Base-by-base conservation (phyloP, 2,113 vertebrate genomes). In the Sitta europaea region DNA sequence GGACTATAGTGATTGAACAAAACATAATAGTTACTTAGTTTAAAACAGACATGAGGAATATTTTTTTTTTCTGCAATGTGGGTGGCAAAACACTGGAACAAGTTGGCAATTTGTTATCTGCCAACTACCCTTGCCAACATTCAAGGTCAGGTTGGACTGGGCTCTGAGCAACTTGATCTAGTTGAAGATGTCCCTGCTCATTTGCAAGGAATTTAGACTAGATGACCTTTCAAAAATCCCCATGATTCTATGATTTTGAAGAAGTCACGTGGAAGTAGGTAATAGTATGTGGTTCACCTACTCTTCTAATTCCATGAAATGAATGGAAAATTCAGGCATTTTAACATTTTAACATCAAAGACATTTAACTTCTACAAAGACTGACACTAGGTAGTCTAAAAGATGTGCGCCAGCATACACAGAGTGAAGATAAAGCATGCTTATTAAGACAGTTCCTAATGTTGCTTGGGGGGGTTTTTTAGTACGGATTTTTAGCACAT, bases 401-500 rank as follows among this genome's bases (percentile, higher is more conserved):
- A 67, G 14, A 53, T 0, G 0, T 40, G 58, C 9, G 14, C 33
- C 48, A 81, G 31, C 20, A 75, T 5, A 36, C 5, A 54, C 4
- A 74, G 27, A 66, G 2, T 35, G 35, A 61, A 66, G 29, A 54
- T 19, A 76, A 45, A 86, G 29, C 25, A 61, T 42, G 15, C 3
- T 65, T 78, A 50, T 25, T 40, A 70, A 47, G 33, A 73, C 9
- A 53, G 21, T 25, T 90, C 21, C 18, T 79, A 11, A 10, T 21
- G 10, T n/a, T 55, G 72, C 3, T 8, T 67, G 10, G 2, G 1
- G 0, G n/a, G n/a, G n/a, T n/a, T n/a, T n/a, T n/a, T n/a, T n/a
- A n/a, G n/a, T n/a, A n/a, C n/a, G n/a, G n/a, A n/a, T 62, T 70
- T 75, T 58, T 38, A 78, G 45, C 19, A 63, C 13, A 14, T 42